Evolutionary conservation across 2,888 invertebrate genomes (phyloP).

Genomic region (Eristalinus sepulchralis): DNA sequence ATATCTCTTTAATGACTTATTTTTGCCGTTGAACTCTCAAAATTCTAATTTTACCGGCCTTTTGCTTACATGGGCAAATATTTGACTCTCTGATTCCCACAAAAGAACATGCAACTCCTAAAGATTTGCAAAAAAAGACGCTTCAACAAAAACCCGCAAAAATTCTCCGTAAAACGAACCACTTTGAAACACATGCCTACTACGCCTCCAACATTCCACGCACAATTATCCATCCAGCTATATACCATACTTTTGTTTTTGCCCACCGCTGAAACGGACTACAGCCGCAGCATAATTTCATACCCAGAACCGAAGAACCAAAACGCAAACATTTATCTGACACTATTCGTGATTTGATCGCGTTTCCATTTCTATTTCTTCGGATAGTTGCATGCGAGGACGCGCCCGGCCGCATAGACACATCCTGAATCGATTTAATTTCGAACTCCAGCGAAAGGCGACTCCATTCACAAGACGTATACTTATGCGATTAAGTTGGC

Average conservation of each 20-base stretch:
- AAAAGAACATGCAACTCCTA: background rate
- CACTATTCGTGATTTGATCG: slow-evolving; percentile 53
- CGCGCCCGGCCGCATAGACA: slow-evolving; percentile 11
- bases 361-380: slow-evolving; percentile 59
- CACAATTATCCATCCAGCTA: background rate
- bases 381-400: slow-evolving; percentile 45
- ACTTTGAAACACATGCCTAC: background rate
- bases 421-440: slow-evolving; percentile 60
- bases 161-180: background rate
- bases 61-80: background rate
- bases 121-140: background rate
- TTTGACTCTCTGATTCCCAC: background rate
- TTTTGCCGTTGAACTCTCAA: too few species aligned
- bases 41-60: too few species aligned
- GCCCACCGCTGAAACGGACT: background rate
- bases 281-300: slow-evolving; percentile 49
- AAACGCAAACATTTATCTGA: slow-evolving; percentile 58
- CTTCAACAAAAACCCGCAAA: background rate
- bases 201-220: background rate
- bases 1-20: too few species aligned
- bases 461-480: slow-evolving; percentile 59
- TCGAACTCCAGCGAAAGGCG: slow-evolving; percentile 54
- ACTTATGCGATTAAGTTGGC: slow-evolving; percentile 50
- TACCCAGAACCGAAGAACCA: slow-evolving; percentile 6
- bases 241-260: background rate